Conservation (phyloP, 2,113 vertebrate genomes). For the Takifugu bimaculatus region DNA sequence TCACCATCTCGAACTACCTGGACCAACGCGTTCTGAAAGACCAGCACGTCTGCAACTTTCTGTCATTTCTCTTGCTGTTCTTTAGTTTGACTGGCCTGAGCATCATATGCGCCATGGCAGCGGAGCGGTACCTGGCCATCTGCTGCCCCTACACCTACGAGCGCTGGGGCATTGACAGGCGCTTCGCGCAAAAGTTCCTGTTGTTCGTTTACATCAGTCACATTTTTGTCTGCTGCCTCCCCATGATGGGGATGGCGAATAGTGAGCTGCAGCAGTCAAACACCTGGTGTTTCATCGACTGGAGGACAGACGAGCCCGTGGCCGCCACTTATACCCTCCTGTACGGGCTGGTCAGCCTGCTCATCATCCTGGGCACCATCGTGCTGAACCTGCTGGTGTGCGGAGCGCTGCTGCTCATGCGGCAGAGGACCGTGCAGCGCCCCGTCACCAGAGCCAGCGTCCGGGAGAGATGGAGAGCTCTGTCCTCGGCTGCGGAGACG, state of each 20-base stretch:
- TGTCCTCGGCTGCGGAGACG: conserved; percentile 85
- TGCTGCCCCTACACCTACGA: conserved; percentile 94
- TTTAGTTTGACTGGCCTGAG: conserved; percentile 91
- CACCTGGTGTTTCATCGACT: conserved; percentile 97
- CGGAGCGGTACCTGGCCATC: conserved; percentile 94
- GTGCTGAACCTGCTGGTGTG: conserved; percentile 91
- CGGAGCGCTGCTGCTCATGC: conserved; percentile 89
- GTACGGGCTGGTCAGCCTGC: conserved; percentile 88
- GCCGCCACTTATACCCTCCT: conserved; percentile 82
- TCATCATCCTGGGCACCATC: conserved; percentile 88
- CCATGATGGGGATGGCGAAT: conserved; percentile 83
- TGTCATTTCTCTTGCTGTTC: conserved; percentile 81
- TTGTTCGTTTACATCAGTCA: conserved; percentile 84
- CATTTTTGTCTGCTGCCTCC: conserved; percentile 90
- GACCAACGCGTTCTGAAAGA: conserved; percentile 71
- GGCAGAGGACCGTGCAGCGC: conserved; percentile 81
- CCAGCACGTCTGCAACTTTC: conserved; percentile 50
- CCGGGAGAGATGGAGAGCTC: conserved; percentile 76
- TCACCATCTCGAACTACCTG: conserved; percentile 91
- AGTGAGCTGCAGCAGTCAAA: conserved; percentile 78
- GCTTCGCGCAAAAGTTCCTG: conserved; percentile 84
- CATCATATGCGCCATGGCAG: conserved; percentile 96
- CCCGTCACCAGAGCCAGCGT: conserved; percentile 80
- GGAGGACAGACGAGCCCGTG: conserved; percentile 70
- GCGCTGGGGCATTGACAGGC: conserved; percentile 78